These are phyloP conservation scores for Ceramica pisi DNA, from an alignment of 2,888 invertebrate genomes.

Conservation along the genomic window DNA sequence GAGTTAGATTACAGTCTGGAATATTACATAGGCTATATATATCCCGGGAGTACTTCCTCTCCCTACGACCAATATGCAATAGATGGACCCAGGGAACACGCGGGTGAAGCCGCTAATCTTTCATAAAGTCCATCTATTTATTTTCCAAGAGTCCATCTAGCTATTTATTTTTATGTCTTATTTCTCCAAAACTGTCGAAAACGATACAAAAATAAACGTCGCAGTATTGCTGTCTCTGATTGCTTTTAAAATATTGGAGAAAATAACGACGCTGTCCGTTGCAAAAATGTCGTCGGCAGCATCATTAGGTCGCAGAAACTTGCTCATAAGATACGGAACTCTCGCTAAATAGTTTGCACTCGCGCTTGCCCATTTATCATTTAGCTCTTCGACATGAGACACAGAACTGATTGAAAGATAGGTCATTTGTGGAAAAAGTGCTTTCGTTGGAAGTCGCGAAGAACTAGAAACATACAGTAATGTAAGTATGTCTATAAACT, in stretches of 20 bases:
- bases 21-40: too few species aligned
- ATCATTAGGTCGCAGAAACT: conserved; percentile 18
- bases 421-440: conserved; percentile 7
- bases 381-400: conserved; percentile 1
- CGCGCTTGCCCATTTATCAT: conserved; percentile 36
- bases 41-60: too few species aligned
- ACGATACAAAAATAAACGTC: neutral
- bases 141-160: too few species aligned
- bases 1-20: too few species aligned
- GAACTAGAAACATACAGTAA: neutral
- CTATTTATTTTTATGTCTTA: too few species aligned
- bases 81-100: too few species aligned
- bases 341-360: conserved; percentile 8
- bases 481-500: neutral
- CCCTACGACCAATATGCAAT: too few species aligned
- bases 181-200: neutral
- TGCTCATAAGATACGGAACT: conserved; percentile 35
- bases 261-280: conserved; percentile 6
- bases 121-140: too few species aligned
- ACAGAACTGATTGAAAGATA: conserved; percentile 14
- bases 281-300: neutral
- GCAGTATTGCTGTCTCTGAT: neutral
- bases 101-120: too few species aligned
- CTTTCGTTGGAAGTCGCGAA: neutral
- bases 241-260: conserved; percentile 15